Evolutionary conservation across 1,140 invertebrate genomes (phyloP), one percentile per base, ranked within the genome.

Genomic region (Trypoxylus dichotomus): DNA sequence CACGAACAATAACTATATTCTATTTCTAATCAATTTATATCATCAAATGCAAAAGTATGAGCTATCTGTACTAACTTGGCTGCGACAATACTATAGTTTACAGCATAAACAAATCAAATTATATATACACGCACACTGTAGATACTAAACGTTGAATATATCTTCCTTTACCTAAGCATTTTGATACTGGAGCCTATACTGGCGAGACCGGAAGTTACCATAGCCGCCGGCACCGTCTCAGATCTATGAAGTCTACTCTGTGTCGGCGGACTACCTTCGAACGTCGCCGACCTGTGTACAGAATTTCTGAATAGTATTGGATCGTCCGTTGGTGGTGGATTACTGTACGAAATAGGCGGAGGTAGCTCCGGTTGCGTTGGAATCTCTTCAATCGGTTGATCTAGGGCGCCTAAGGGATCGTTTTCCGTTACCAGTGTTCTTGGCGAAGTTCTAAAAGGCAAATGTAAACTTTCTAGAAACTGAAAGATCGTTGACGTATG

Each of bases 401-500:
- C 88, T 54, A 96, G 88, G 29, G 95, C 94, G 10, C 96, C 96
- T 27, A 98, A 86, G 0, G 96, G 96, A 88, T 97, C 96, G 85
- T 96, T 96, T 84, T 95, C 91, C 1, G 95, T 94, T 0, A 97
- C 94, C 1, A 94, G 93, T 24, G 94, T 96, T 60, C 95, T 88
- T 21, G 92, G 90, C 27, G 90, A 90, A 77, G 92, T 86, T 85
- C 92, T 93, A 81, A 72, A 79, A 79, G 15, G 15, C 41, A 76
- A 29, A 37, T 76, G 32, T 24, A 41, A 63, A 8, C 5, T 37
- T 24, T 63, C 2, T 41, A 68, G 25, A 76, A 76, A 8, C 32
- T 37, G 32, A n/a, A n/a, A n/a, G n/a, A n/a, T n/a, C n/a, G n/a
- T n/a, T n/a, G n/a, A n/a, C n/a, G n/a, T n/a, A n/a, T n/a, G n/a